Evolutionary conservation across 2,797 vertebrate genomes (phyloP), one percentile per base, ranked within the genome.

Genomic region (Rhinophrynus dorsalis): DNA sequence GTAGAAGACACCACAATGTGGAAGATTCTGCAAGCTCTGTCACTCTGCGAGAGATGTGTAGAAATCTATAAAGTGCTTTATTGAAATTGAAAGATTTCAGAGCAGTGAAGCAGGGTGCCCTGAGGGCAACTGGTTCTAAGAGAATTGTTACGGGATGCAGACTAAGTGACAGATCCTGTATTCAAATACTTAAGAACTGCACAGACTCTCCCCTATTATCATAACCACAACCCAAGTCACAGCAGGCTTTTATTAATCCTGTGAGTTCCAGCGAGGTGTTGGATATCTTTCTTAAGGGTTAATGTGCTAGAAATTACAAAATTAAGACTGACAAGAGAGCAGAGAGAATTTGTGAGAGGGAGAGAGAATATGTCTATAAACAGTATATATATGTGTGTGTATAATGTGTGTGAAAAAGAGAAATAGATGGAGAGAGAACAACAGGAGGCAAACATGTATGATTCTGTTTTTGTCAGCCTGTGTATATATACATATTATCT

Each of bases 21-120:
- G 27, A 54, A 20, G 20, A 55, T 5, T 35, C 40, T 32, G 23
- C 18, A 9, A 29, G 13, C 29, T 48, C 12, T 40, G 35, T 30
- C 6, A 42, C 68, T 55, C 33, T 45, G 58, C 40, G 54, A 67
- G 26, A 24, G 32, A 67, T 37, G 48, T 62, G 51, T 35, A 45
- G 45, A 29, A 68, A 68, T 58, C 35, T 58, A 61, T 52, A 52
- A 63, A 56, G 32, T 21, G 42, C 59, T 71, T 71, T 71, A 71
- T 71, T 71, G 68, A 71, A 71, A 57, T 7, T 57, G 59, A 71
- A 71, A 71, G 59, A 71, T 71, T 71, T 63, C 29, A 56, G 51
- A 63, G 68, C 68, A 57, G 50, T 26, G 68, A 64, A 71, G 68
- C 68, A 48, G 42, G 68, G 59, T 18, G 59, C 59, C 68, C 68